phyloP scores from a whole-genome alignment of 2,888 invertebrate genomes.

The Acronicta psi region DNA sequence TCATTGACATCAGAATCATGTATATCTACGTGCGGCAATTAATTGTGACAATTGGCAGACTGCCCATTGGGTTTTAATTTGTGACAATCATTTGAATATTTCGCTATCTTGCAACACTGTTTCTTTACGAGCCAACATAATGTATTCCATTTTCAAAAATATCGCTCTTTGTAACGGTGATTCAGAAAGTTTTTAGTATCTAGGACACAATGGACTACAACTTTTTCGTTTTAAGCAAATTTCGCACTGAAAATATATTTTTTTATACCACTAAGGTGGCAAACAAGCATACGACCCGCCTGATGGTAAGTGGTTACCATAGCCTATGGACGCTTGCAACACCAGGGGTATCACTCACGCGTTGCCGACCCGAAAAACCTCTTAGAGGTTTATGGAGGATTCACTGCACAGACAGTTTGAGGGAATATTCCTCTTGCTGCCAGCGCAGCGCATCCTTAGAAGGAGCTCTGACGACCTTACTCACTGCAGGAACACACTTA shows the following conservation, averaged over 20 bases:
- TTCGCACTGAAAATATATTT: conserved; percentile 3
- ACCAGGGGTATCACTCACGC: too few species aligned
- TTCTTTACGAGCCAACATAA: conserved; percentile 35
- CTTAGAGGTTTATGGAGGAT: too few species aligned
- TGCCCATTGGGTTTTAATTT: conserved; percentile 73
- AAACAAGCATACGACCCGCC: too few species aligned
- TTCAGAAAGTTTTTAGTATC: conserved; percentile 19
- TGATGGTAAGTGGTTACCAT: too few species aligned
- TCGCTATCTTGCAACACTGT: conserved; percentile 48
- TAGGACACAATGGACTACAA: conserved; percentile 28
- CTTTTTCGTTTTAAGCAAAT: conserved; percentile 22
- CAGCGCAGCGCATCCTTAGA: too few species aligned
- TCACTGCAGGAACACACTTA: too few species aligned
- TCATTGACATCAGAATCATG: conserved; percentile 65
- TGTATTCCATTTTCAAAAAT: conserved; percentile 25
- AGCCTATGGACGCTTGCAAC: too few species aligned
- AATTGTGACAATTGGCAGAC: conserved; percentile 71
- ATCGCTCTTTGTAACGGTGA: conserved; percentile 22
- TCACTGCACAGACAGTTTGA: too few species aligned
- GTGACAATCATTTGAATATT: conserved; percentile 55
- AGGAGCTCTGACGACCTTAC: too few species aligned
- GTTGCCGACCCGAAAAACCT: too few species aligned
- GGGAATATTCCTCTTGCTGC: too few species aligned
- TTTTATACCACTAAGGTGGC: too few species aligned
- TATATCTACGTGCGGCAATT: conserved; percentile 60